Evolutionary conservation across 2,113 vertebrate genomes (phyloP), one percentile per base, ranked within the genome.

Genomic region (Cavia porcellus): DNA sequence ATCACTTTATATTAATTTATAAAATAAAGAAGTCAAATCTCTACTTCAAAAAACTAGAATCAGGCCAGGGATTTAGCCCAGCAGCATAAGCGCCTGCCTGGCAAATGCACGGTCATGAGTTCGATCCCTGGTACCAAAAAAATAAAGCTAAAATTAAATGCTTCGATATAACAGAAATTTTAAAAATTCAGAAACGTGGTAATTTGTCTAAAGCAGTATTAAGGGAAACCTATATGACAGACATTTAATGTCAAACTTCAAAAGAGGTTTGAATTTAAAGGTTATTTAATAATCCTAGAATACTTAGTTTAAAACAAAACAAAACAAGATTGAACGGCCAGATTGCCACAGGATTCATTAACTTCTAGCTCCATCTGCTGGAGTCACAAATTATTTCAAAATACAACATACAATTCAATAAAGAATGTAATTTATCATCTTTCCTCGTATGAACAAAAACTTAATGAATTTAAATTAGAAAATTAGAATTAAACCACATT

Each of bases 321-420:
- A 87, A 84, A 25, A 75, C 47, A 87, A 84, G 28, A 70, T 24
- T 61, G 14, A 82, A 50, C 0, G 91, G 52, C 61, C 50, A 35
- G 68, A 25, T 38, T 32, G 17, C 64, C 50, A 66, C 0, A 35
- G 19, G 25, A 83, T 90, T 86, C 74, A 59, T 96, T 98, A 95
- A 94, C 1, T 96, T 98, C 97, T 98, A 98, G 96, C 90, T 75
- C 98, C 99, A 98, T 89, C 99, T 99, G 97, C 98, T 98, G 99
- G 98, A 3, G 66, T 88, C 13, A 90, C 2, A 86, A 85, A 97
- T 86, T 62, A 96, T 55, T 87, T 87, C 82, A 89, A 87, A 85
- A 66, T 45, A 75, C 32, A 75, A 80, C 15, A 88, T 2, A 52
- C 5, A 70, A 62, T 12, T 64, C 50, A 68, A 68, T 6, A 13